phyloP scores from a whole-genome alignment of 2,888 invertebrate genomes.

The Leucania comma region DNA sequence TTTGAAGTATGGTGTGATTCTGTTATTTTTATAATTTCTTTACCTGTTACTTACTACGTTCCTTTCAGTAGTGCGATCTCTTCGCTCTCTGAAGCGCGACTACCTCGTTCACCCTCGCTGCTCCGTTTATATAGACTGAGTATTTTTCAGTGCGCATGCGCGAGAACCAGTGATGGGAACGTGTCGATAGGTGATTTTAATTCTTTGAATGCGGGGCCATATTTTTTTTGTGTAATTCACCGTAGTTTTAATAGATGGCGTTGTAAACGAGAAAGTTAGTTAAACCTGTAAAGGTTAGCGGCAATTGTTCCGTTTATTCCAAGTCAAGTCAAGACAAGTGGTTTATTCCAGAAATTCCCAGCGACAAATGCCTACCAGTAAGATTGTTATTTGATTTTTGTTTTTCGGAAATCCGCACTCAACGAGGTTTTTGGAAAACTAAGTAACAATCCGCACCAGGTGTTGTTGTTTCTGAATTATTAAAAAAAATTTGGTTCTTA shows the following conservation, averaged over 20 bases:
- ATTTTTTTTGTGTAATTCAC: background rate
- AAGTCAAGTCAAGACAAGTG: too few relatives aligned
- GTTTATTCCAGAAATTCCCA: too few relatives aligned
- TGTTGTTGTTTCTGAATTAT: too few relatives aligned
- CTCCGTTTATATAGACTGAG: constrained; percentile 48
- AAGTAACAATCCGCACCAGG: too few relatives aligned
- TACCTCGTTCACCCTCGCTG: constrained; percentile 28
- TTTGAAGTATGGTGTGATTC: background rate
- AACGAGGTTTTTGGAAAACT: too few relatives aligned
- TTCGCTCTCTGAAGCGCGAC: constrained; percentile 16
- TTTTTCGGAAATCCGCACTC: too few relatives aligned
- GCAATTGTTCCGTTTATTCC: background rate
- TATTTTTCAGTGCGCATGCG: constrained; percentile 74
- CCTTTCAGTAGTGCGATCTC: background rate
- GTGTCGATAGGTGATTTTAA: constrained; percentile 60
- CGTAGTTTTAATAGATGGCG: background rate
- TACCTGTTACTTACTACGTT: background rate
- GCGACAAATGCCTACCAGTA: background rate
- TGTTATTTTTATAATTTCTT: background rate
- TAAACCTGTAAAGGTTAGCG: background rate
- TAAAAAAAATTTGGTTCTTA: too few relatives aligned
- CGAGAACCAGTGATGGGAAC: constrained; percentile 64
- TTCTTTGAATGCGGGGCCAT: background rate
- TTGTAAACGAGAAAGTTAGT: background rate
- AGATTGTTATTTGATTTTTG: too few relatives aligned